Base-by-base conservation (phyloP, 2,113 vertebrate species). In the Otis tarda region DNA sequence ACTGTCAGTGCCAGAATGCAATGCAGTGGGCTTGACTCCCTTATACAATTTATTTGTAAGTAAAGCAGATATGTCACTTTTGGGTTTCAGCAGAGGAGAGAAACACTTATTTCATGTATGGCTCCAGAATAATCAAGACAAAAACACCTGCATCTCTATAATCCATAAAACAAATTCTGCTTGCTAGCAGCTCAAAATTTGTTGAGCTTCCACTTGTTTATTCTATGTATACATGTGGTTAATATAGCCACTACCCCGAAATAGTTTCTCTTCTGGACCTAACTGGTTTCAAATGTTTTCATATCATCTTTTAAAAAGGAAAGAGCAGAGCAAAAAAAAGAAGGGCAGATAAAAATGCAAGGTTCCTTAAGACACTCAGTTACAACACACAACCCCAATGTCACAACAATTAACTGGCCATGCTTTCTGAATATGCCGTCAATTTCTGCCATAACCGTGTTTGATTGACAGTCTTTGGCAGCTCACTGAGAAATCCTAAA, bases 1-100 rank as follows among this genome's bases (percentile, higher is more conserved):
- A 6, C 16, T 87, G 30, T 86, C 85, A 87, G 14, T 84, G 83
- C 88, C 90, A 96, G 80, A 96, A 96, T 57, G 30, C 64, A 92
- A 31, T 1, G 1, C 25, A 84, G 63, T 89, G 73, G 86, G 68
- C 71, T 77, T 68, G 47, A 81, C 12, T 93, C 56, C 39, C 76
- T 86, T 60, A 64, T 21, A 79, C 30, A 94, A 60, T 39, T 75
- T 68, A 55, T 4, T 87, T 91, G 57, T 57, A 93, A 89, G 69
- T 35, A 78, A 78, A 75, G 56, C 61, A 85, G 69, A 69, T 79
- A 85, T 49, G 33, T 41, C 69, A 63, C 84, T 59, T 64, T 41
- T 30, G 35, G 33, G 43, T 75, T 89, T 75, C 55, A 68, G 56
- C 63, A 84, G 11, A 78, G 55, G 55, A 83, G 4, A 95, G 30